phyloP scores from a whole-genome alignment of 2,113 vertebrate species.

The Echinops telfairi region DNA sequence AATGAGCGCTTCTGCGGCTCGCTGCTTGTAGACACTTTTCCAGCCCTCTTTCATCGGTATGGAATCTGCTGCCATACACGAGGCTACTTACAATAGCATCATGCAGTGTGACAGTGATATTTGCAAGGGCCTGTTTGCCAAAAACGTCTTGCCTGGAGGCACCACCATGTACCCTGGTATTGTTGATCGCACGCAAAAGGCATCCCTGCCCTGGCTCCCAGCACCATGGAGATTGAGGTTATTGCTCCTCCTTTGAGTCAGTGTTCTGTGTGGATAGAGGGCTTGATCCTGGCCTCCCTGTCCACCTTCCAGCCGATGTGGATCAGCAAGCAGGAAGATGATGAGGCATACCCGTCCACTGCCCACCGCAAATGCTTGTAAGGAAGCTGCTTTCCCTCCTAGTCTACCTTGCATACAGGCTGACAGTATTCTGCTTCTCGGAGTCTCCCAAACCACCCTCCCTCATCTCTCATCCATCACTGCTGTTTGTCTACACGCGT shows the following conservation, averaged over 20 bases:
- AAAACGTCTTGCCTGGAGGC: too few species aligned
- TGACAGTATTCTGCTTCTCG: conserved; percentile 87
- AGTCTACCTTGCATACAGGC: conserved; percentile 83
- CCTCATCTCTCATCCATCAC: conserved; percentile 85
- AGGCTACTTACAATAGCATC: too few species aligned
- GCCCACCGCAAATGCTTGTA: conserved; percentile 97
- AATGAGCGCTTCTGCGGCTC: too few species aligned
- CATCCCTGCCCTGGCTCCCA: too few species aligned
- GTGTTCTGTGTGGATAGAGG: conserved; percentile 92
- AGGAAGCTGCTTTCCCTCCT: conserved; percentile 70
- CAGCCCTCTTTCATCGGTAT: too few species aligned
- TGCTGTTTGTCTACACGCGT: too few species aligned
- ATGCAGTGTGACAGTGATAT: too few species aligned
- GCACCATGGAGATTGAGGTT: conserved; percentile 85
- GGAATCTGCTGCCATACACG: too few species aligned
- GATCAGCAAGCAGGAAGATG: conserved; percentile 97
- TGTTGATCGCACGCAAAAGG: too few species aligned
- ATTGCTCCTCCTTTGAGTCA: conserved; percentile 94
- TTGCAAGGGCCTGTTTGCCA: too few species aligned
- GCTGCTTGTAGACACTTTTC: too few species aligned
- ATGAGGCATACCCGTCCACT: conserved; percentile 95
- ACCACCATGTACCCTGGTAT: too few species aligned
- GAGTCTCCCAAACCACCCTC: conserved; percentile 84
- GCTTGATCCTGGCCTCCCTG: conserved; percentile 91
- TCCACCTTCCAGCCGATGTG: conserved; percentile 98